Base-by-base conservation (phyloP, 2,888 invertebrate species). In the Chalcis sispes region DNA sequence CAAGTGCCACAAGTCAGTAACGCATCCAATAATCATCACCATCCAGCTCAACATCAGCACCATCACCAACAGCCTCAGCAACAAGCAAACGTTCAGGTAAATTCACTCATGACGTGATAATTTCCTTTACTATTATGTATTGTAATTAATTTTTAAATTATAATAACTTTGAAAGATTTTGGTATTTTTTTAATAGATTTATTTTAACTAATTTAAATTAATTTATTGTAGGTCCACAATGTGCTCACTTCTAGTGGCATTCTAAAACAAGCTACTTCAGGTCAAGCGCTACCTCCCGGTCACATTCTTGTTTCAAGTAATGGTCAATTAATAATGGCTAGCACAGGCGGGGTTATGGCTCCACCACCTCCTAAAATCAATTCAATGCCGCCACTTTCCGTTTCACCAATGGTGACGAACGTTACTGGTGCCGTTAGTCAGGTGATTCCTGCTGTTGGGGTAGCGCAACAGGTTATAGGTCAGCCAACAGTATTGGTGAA, bases 401-500 rank as follows among this genome's bases (percentile, higher is more conserved):
- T 90, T 0, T 91, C 92, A 0, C 91, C 91, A n/a, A 90, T 92
- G 86, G 90, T 92, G 1, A 93, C 93, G 0, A 93, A 92, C 81
- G 93, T 92, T 1, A 92, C 92, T 0, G 92, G 92, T 0, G 91
- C 93, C 0, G 91, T 93, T 7, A 91, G 92, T 10, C 93, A 93
- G 86, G 92, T 93, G 0, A 91, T 93, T 48, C 92, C 93, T 1
- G 91, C 92, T 0, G 92, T 92, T 0, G 91, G 91, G 0, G 91
- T 91, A 1, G 91, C 92, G 1, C 93, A 92, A 80, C 92, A 93
- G 83, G 92, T 94, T 20, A 90, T 94, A 1, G 94, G 94, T 32
- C 94, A 93, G 84, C 94, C 94, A 32, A 93, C 95, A 0, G 94
- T 95, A 0, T 91, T 96, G 4, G 93, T 96, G 0, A 96, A 96